These are phyloP conservation scores for Dryococelus australis DNA, from an alignment of 2,888 invertebrate genomes.

Conservation along the genomic window DNA sequence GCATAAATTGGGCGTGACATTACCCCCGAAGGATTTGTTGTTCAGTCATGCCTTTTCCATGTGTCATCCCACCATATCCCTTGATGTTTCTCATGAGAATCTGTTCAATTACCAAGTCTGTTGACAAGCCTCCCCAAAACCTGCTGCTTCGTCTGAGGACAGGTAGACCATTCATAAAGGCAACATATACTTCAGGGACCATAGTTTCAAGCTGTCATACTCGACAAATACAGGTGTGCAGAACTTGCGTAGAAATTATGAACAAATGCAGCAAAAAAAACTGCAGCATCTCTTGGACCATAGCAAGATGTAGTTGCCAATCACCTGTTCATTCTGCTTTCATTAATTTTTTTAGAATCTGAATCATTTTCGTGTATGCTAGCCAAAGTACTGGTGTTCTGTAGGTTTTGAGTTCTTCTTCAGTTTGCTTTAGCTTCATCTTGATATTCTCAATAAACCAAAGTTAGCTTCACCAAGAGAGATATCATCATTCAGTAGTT, in stretches of 20 bases:
- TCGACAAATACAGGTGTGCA: not conserved
- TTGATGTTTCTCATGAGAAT: no score
- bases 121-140: conserved; percentile 25
- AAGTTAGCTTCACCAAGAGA: no score
- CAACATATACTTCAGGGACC: not conserved
- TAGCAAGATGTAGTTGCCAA: conserved; percentile 16
- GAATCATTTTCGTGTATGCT: conserved; percentile 12
- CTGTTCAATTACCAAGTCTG: no score
- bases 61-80: not conserved
- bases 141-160: not conserved
- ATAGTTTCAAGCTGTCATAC: conserved; percentile 24
- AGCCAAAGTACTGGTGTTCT: conserved; percentile 19
- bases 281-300: conserved; percentile 1
- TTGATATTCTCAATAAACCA: not conserved
- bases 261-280: conserved; percentile 20
- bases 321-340: not conserved
- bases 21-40: conserved; percentile 19
- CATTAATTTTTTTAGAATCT: conserved; percentile 18
- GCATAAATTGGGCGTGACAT: conserved; percentile 24
- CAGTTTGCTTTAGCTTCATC: not conserved
- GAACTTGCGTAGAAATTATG: no score
- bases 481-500: no score
- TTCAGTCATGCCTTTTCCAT: not conserved
- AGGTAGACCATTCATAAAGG: conserved; percentile 20
- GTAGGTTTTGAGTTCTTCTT: not conserved